Evolutionary conservation across 2,797 vertebrate genomes (phyloP).

Genomic region (Prionace glauca): DNA sequence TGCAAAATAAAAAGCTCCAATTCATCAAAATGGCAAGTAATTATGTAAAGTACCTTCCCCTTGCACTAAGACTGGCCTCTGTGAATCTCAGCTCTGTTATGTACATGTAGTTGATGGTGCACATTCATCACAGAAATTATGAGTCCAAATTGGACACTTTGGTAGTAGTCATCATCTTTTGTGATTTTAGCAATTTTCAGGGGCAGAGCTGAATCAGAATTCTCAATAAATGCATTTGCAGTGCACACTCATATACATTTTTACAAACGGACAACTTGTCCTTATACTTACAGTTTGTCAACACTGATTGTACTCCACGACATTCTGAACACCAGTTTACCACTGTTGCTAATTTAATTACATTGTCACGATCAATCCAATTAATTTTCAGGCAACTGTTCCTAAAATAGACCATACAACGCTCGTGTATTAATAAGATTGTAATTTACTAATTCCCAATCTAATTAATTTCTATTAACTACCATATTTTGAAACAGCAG

Average conservation of each 20-base stretch:
- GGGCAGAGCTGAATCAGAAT: not conserved
- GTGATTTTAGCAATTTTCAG: conserved; percentile 14
- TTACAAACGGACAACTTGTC: not conserved
- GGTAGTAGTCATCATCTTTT: not conserved
- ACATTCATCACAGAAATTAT: not conserved
- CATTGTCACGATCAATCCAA: not conserved
- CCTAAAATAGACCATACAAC: not conserved
- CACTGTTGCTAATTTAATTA: conserved; percentile 5
- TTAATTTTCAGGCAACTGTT: conserved; percentile 18
- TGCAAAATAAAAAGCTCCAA: not conserved
- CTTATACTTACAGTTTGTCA: not conserved
- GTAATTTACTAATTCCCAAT: conserved; percentile 28
- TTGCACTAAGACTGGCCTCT: not conserved
- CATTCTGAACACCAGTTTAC: conserved; percentile 6
- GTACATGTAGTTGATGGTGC: not conserved
- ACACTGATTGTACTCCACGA: not conserved
- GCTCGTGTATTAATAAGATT: conserved; percentile 19
- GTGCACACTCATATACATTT: not conserved
- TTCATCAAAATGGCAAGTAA: conserved; percentile 10
- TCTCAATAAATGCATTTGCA: not conserved
- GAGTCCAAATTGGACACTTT: not conserved
- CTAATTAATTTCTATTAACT: conserved; percentile 8
- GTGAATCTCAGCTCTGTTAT: conserved; percentile 1
- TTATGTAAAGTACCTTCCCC: not conserved
- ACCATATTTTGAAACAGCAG: not conserved